Base-by-base conservation (phyloP, 2,797 vertebrate genomes). In the Acanthopagrus latus region DNA sequence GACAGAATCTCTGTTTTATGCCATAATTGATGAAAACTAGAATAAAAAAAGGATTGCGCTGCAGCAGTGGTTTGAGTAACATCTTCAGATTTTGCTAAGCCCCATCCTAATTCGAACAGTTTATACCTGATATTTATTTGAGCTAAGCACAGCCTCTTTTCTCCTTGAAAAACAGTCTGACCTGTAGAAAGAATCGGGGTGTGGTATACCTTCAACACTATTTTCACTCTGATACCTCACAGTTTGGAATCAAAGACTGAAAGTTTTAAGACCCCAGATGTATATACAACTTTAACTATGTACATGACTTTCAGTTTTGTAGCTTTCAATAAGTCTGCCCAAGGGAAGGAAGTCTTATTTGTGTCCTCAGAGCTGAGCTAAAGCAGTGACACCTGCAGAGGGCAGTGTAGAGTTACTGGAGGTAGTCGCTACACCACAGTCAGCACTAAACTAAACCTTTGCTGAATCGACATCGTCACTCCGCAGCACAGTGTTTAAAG, bases 331-430 rank as follows among this genome's bases (percentile, higher is more conserved):
- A 14, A 43, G 54, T 27, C 38, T 46, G 13, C 25, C 20, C 7
- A 5, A 58, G 27, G 17, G n/a, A 4, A 72, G 13, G 18, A 72
- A 4, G 14, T 16, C 18, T 33, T 27, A 16, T 10, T 1, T 20
- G 3, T n/a, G 3, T 7, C 13, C 16, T 48, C 12, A 0, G 21
- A 69, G 58, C 17, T 6, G 48, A 48, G 14, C 4, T 27, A 51
- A 38, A 44, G 27, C 50, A 56, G 52, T 48, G 27, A 43, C 38
- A 20, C 71, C 80, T 33, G 33, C 25, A 67, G 81, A n/a, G 44
- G 66, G 75, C 62, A 56, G 50, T 25, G 3, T 18, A 38, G n/a
- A 57, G 56, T 23, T 4, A 18, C 47, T 9, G 25, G 2, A 9
- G 18, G 0, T 1, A 5, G 18, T 7, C 33, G 3, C 12, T 25